Evolutionary conservation across 2,888 invertebrate species (phyloP).

Genomic region (Saturnia pavonia): DNA sequence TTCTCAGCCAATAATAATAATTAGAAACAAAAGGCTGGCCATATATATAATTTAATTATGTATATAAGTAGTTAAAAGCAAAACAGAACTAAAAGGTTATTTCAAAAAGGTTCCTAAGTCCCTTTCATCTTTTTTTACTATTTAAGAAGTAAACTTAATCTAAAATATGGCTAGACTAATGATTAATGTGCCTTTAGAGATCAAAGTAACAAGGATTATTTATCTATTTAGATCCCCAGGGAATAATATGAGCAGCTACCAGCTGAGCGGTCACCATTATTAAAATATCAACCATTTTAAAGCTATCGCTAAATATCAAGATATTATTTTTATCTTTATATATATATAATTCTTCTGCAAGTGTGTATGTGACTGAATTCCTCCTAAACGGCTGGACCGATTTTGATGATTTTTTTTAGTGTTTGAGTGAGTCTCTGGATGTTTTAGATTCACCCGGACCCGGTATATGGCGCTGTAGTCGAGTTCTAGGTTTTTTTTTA

Average conservation of each 20-base stretch:
- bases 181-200: neutral
- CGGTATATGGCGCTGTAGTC: no score
- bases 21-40: no score
- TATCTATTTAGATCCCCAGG: neutral
- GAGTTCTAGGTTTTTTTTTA: no score
- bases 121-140: neutral
- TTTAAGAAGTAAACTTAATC: neutral
- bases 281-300: neutral
- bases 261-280: neutral
- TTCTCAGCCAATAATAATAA: no score
- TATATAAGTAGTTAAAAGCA: neutral
- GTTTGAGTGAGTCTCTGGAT: no score
- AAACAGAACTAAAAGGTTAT: neutral
- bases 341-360: no score
- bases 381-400: no score
- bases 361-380: no score
- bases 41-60: no score
- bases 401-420: no score
- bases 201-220: neutral
- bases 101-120: neutral
- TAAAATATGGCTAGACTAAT: neutral
- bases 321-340: no score
- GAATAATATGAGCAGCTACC: slow-evolving; percentile 1
- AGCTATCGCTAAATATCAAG: neutral
- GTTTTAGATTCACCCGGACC: no score